These are phyloP conservation scores for Megalonaias nervosa DNA, from an alignment of 1,140 invertebrate species.

Conservation along the genomic window DNA sequence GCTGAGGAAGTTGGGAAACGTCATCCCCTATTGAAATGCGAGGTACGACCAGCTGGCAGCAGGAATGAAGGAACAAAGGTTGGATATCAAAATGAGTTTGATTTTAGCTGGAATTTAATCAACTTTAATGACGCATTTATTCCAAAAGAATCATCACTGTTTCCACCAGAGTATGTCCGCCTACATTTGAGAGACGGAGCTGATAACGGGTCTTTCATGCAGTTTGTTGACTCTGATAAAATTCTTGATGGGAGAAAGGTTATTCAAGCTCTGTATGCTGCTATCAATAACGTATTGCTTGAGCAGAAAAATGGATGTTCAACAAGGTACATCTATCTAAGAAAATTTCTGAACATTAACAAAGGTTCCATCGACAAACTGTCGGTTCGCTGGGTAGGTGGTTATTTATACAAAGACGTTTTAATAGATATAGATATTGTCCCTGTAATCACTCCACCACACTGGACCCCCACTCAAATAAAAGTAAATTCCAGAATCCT, in stretches of 20 bases:
- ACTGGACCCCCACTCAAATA: background rate
- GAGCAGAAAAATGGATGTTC: background rate
- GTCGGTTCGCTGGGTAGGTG: background rate
- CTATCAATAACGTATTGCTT: constrained; percentile 4
- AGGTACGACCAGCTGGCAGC: constrained; percentile 18
- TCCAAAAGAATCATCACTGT: background rate
- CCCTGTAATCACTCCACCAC: constrained; percentile 2
- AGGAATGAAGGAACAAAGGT: constrained; percentile 28
- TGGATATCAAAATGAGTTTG: constrained; percentile 23
- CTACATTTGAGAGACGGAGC: background rate
- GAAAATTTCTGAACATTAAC: background rate
- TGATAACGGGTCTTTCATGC: background rate
- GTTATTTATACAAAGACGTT: constrained; percentile 5
- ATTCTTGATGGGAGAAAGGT: constrained; percentile 6
- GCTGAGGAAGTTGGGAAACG: constrained; percentile 1
- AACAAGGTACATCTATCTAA: background rate
- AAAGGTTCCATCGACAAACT: constrained; percentile 4
- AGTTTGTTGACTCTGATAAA: constrained; percentile 8
- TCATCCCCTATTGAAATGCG: constrained; percentile 11
- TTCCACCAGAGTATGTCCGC: constrained; percentile 13
- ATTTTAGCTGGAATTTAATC: constrained; percentile 17
- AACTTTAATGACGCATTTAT: constrained; percentile 1
- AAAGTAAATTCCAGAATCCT: background rate
- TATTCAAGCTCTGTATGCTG: constrained; percentile 9
- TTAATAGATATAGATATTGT: constrained; percentile 4